A percentile compares a stretch with the other conserved stretches of the same genome.
Evolutionary conservation across 2,113 vertebrate genomes (phyloP).

Genomic region (Tychaedon coryphoeus): DNA sequence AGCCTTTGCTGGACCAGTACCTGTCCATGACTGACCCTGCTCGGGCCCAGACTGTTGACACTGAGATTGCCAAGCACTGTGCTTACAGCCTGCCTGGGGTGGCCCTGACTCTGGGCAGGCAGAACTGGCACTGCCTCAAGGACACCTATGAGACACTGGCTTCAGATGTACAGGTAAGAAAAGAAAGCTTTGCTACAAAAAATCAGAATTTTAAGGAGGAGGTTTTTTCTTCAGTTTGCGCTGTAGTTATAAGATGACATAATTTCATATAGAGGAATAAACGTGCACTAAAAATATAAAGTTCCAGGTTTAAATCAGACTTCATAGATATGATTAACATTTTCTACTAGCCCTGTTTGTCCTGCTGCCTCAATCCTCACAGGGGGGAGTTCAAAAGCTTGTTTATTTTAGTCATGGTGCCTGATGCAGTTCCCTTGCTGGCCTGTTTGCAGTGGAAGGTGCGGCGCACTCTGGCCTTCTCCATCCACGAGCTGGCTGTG

Average conservation of each 20-base stretch:
- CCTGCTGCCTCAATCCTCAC: background rate
- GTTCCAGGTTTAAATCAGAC: background rate
- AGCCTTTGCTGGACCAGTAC: slow-evolving; percentile 73
- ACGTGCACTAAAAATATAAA: rapidly evolving
- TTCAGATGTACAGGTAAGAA: slow-evolving; percentile 73
- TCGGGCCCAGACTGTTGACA: slow-evolving; percentile 74
- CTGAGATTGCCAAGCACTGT: slow-evolving; percentile 75
- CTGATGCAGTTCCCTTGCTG: background rate
- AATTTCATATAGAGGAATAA: background rate
- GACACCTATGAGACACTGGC: slow-evolving; percentile 70
- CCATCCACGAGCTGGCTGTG: slow-evolving; percentile 75
- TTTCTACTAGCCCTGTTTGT: background rate
- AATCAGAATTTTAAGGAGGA: background rate
- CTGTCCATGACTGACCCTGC: slow-evolving; percentile 77
- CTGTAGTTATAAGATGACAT: rapidly evolving
- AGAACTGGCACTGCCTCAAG: slow-evolving; percentile 80
- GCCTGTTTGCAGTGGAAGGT: slow-evolving; percentile 74
- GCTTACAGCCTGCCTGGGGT: slow-evolving; percentile 75
- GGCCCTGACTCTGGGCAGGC: slow-evolving; percentile 73
- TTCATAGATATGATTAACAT: background rate
- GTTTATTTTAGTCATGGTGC: background rate
- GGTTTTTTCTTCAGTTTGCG: background rate
- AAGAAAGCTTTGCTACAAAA: background rate
- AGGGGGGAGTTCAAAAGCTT: background rate
- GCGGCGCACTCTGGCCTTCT: slow-evolving; percentile 69